Percentiles rank a stretch among this genome's conserved stretches.
These are phyloP conservation scores for Malurus leucopterus DNA, from an alignment of 2,797 vertebrate species.

Conservation along the genomic window DNA sequence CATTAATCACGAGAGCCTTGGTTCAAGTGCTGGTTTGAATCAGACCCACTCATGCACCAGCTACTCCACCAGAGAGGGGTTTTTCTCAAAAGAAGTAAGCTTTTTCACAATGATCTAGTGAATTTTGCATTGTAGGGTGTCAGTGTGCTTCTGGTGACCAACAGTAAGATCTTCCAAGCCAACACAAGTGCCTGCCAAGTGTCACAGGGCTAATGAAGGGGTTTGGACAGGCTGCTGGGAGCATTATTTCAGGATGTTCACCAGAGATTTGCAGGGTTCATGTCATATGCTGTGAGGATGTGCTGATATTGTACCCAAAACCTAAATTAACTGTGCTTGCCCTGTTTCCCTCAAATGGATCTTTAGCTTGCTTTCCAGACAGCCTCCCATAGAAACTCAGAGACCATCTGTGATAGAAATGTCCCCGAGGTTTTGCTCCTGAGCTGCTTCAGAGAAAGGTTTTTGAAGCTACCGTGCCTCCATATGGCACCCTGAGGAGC, in stretches of 20 bases:
- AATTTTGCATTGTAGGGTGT: not conserved
- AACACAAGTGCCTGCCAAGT: not conserved
- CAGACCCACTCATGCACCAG: not conserved
- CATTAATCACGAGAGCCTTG: not conserved
- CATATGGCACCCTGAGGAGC: not conserved
- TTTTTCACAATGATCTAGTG: not conserved
- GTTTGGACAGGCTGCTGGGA: not conserved
- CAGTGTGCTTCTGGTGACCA: not conserved
- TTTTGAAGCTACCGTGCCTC: not conserved
- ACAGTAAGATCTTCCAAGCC: not conserved
- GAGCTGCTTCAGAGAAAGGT: not conserved
- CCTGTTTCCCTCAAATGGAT: not conserved
- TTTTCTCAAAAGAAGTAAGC: not conserved
- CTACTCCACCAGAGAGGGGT: not conserved
- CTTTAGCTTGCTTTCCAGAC: not conserved
- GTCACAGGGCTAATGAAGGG: accelerated
- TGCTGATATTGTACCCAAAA: not conserved
- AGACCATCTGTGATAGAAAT: not conserved
- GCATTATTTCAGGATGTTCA: not conserved
- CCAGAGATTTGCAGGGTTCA: not conserved
- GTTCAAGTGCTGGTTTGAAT: not conserved
- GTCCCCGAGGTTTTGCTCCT: not conserved
- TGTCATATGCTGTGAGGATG: not conserved
- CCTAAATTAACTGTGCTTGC: not conserved
- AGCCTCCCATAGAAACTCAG: not conserved